A percentile compares a stretch with the other conserved stretches of the same genome.
phyloP scores from a whole-genome alignment of 2,888 invertebrate genomes.

The Seira musarum region DNA sequence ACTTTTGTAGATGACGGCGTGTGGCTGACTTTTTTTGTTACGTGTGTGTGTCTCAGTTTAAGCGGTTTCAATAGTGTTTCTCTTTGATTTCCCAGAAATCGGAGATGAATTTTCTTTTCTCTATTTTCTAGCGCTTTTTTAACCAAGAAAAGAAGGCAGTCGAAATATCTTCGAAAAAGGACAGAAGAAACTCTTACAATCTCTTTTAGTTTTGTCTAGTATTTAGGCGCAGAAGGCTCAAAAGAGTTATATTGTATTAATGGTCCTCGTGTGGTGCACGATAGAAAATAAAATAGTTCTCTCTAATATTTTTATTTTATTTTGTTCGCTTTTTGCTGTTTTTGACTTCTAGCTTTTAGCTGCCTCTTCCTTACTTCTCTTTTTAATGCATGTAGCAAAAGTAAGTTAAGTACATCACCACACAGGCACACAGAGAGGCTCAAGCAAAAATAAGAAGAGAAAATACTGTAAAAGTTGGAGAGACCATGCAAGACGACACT shows the following conservation, averaged over 20 bases:
- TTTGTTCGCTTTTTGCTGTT: not conserved
- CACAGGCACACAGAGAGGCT: conserved; percentile 29
- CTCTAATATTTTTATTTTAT: not conserved
- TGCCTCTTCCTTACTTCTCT: not conserved
- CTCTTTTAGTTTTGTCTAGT: not conserved
- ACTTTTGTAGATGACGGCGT: conserved; percentile 8
- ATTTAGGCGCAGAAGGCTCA: not conserved
- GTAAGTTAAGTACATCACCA: conserved; percentile 49
- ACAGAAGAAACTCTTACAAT: not conserved
- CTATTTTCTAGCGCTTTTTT: too few relatives aligned
- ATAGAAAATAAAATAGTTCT: conserved; percentile 19
- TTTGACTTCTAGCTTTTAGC: conserved; percentile 9
- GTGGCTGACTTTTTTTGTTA: not conserved
- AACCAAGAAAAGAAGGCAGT: not conserved
- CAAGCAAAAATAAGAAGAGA: conserved; percentile 18
- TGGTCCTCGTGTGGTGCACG: conserved; percentile 17
- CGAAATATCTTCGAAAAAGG: not conserved
- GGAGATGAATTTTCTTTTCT: not conserved
- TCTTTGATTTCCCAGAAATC: not conserved
- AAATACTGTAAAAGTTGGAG: conserved; percentile 52
- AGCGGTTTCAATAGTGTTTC: not conserved
- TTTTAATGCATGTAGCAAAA: not conserved
- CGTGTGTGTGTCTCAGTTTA: not conserved
- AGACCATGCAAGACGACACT: conserved; percentile 51
- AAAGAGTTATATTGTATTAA: conserved; percentile 7